These are phyloP conservation scores for Sturnira hondurensis DNA, from an alignment of 2,113 vertebrate species.

Conservation along the genomic window DNA sequence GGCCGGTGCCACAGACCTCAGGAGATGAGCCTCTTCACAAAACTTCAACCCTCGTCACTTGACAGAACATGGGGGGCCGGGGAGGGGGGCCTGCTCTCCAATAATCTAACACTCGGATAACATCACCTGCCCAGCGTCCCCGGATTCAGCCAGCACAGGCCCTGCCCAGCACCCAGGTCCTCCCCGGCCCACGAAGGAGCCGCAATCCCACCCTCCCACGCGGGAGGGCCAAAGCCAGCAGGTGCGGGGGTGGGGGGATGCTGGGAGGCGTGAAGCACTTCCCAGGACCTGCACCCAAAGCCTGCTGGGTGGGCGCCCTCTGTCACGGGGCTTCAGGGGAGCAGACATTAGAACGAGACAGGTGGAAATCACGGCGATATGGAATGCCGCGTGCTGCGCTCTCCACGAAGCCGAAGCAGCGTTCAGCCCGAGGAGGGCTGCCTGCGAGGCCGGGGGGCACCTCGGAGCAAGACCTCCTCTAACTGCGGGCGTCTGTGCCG, in stretches of 20 bases:
- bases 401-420: accelerated
- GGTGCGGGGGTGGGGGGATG: not conserved
- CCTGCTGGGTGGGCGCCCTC: not conserved
- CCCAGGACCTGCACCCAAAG: not conserved
- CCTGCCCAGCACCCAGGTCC: not conserved
- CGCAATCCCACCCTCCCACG: accelerated
- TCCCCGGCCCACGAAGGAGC: not conserved
- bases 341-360: not conserved
- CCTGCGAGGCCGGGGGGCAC: not conserved
- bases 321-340: not conserved
- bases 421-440: not conserved
- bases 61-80: accelerated
- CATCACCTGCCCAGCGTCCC: accelerated
- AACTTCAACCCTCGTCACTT: accelerated
- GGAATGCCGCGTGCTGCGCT: accelerated
- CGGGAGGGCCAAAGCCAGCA: not conserved
- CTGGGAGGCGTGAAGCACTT: too few species aligned
- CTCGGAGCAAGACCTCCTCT: accelerated
- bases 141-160: not conserved
- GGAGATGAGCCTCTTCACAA: too few species aligned
- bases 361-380: not conserved
- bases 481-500: not conserved
- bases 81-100: not conserved
- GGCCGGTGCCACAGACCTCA: accelerated
- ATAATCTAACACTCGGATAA: not conserved